phyloP scores from a whole-genome alignment of 2,888 invertebrate genomes.

The Eugnorisma glareosa region DNA sequence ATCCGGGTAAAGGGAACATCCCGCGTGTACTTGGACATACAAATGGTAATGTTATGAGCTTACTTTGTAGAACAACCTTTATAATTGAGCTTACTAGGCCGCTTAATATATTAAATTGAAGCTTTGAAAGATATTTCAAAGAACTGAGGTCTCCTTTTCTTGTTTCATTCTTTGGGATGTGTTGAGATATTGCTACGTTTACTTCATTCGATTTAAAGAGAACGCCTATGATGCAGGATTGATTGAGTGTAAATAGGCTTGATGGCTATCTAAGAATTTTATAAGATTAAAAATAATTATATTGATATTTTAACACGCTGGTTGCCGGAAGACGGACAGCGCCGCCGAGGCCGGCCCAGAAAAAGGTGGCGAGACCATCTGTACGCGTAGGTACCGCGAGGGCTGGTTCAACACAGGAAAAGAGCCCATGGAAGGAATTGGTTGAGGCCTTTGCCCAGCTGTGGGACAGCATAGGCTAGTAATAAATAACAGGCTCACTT shows the following conservation, averaged over 20 bases:
- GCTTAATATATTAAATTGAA: constrained; percentile 17
- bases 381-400: too few species aligned
- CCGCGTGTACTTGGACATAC: constrained; percentile 30
- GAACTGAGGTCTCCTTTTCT: constrained; percentile 13
- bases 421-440: too few species aligned
- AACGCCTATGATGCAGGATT: not conserved
- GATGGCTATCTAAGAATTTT: not conserved
- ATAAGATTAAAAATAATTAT: not conserved
- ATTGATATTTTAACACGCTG: too few species aligned
- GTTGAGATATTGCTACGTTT: not conserved
- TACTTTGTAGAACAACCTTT: constrained; percentile 40
- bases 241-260: not conserved
- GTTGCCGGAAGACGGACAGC: too few species aligned
- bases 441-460: too few species aligned
- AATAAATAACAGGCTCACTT: too few species aligned
- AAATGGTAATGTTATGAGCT: constrained; percentile 42
- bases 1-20: constrained; percentile 52
- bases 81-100: constrained; percentile 29
- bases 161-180: not conserved
- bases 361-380: too few species aligned
- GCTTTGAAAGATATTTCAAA: constrained; percentile 38
- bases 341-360: too few species aligned
- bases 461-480: too few species aligned
- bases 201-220: not conserved
- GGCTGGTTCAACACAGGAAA: too few species aligned